These are phyloP conservation scores for Burhinus oedicnemus DNA, from an alignment of 2,113 vertebrate species.

Conservation along the genomic window DNA sequence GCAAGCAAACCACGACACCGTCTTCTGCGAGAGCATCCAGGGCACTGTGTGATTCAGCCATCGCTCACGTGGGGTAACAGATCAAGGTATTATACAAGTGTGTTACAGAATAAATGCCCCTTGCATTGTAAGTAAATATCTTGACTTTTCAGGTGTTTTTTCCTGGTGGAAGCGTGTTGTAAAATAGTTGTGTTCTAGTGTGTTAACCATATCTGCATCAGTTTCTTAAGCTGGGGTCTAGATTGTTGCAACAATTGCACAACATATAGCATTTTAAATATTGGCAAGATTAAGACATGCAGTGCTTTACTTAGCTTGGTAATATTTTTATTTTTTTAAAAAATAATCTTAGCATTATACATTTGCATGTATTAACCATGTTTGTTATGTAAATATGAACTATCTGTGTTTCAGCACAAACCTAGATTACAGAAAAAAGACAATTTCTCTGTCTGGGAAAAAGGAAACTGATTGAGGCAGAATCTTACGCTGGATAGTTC, in stretches of 20 bases:
- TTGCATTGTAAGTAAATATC: background rate
- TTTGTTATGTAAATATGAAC: background rate
- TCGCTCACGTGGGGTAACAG: background rate
- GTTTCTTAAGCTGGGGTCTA: background rate
- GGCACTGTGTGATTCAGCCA: no score
- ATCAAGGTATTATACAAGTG: background rate
- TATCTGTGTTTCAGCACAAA: no score
- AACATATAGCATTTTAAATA: background rate
- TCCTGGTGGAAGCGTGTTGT: background rate
- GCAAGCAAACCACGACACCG: no score
- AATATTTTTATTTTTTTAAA: background rate
- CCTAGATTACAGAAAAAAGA: no score
- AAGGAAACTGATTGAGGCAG: no score
- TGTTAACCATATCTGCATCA: background rate
- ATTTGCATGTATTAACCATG: background rate
- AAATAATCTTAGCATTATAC: background rate
- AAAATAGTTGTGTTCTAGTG: background rate
- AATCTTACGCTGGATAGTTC: no score
- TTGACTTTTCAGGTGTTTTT: fast-evolving
- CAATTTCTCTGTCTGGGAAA: no score
- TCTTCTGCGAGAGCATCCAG: no score
- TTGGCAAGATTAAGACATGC: background rate
- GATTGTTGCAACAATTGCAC: background rate
- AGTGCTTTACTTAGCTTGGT: background rate
- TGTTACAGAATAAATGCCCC: background rate